These are phyloP conservation scores for Sylvilagus floridanus DNA, from an alignment of 2,797 vertebrate genomes.

Conservation along the genomic window DNA sequence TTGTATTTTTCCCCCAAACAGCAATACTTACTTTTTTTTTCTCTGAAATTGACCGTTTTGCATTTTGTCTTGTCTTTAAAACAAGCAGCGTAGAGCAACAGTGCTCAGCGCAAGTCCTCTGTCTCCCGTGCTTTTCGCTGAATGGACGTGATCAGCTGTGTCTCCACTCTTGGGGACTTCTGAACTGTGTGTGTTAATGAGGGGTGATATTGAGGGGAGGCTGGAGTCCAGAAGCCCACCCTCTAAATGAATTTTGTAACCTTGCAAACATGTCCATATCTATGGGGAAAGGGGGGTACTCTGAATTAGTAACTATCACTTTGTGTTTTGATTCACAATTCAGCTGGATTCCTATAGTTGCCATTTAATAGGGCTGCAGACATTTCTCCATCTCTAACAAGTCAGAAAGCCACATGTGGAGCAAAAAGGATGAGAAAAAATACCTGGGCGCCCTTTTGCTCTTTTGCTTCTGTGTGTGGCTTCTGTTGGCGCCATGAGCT, in stretches of 20 bases:
- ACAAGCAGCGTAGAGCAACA: slow-evolving; percentile 78
- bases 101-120: slow-evolving; percentile 69
- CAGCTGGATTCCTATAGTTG: slow-evolving; percentile 54
- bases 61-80: slow-evolving; percentile 82
- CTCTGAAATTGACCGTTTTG: slow-evolving; percentile 84
- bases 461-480: background rate
- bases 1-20: slow-evolving; percentile 82
- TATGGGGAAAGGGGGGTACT: background rate
- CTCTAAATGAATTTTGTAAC: slow-evolving; percentile 79
- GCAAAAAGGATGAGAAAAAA: background rate
- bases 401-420: background rate
- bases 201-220: slow-evolving; percentile 9
- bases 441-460: no score
- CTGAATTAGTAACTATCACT: background rate
- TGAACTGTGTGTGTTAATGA: slow-evolving; percentile 70
- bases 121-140: slow-evolving; percentile 72
- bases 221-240: slow-evolving; percentile 73
- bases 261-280: slow-evolving; percentile 70
- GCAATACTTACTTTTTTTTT: slow-evolving; percentile 75
- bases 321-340: slow-evolving; percentile 64
- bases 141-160: slow-evolving; percentile 45
- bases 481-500: background rate
- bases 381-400: background rate
- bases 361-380: slow-evolving; percentile 23
- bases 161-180: slow-evolving; percentile 68